These are phyloP conservation scores for Cataglyphis rosenhaueri DNA, from an alignment of 2,888 invertebrate genomes.

Conservation along the genomic window DNA sequence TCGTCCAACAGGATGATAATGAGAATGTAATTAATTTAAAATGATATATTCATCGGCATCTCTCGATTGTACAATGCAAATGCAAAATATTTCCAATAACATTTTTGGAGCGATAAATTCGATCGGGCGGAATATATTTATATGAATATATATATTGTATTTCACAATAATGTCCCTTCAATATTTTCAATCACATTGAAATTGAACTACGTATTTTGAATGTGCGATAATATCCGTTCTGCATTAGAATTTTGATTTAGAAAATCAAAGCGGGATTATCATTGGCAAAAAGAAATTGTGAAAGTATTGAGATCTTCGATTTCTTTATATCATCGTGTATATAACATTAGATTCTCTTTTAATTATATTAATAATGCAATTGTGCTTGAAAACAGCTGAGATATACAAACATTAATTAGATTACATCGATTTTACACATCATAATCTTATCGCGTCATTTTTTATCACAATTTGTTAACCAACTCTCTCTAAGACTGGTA, in stretches of 20 bases:
- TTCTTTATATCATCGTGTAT: not conserved
- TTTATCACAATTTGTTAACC: not conserved
- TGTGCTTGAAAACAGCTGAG: not conserved
- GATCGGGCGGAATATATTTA: not conserved
- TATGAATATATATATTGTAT: conserved; percentile 4
- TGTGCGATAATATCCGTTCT: not conserved
- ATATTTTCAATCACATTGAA: not conserved
- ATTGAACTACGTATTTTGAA: not conserved
- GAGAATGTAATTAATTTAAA: conserved; percentile 46
- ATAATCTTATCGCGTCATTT: not conserved
- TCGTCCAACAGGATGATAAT: not conserved
- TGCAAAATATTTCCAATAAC: conserved; percentile 31
- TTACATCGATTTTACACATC: not conserved
- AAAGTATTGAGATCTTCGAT: conserved; percentile 30
- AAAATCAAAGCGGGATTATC: conserved; percentile 29
- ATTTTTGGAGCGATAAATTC: conserved; percentile 1
- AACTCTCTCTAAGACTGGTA: not conserved
- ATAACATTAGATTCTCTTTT: conserved; percentile 22
- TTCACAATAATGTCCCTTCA: not conserved
- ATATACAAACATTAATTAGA: not conserved
- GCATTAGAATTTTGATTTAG: conserved; percentile 45
- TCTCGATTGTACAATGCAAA: not conserved
- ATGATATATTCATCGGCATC: not conserved
- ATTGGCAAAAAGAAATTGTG: conserved; percentile 31
- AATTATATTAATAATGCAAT: not conserved